Percentiles rank a stretch among this genome's conserved stretches.
Conservation (phyloP, 2,888 invertebrate species). For the Ennomos erosarius region DNA sequence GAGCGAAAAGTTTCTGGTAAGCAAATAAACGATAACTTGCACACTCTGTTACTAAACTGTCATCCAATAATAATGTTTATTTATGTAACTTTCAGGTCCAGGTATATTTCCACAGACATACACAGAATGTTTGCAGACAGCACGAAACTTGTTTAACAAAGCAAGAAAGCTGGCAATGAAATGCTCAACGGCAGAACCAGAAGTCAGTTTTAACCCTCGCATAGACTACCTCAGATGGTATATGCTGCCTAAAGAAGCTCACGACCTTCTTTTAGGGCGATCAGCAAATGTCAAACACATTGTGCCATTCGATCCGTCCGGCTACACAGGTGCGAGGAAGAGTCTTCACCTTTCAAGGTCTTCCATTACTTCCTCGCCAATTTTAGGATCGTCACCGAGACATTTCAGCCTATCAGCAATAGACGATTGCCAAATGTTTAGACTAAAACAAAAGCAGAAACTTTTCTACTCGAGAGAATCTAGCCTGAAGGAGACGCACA, state of each 20-base stretch:
- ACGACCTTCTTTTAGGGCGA: constrained; percentile 89
- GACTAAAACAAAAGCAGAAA: constrained; percentile 77
- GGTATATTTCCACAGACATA: constrained; percentile 90
- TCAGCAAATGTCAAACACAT: constrained; percentile 91
- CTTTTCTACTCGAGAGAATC: constrained; percentile 70
- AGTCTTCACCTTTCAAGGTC: constrained; percentile 70
- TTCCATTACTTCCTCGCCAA: constrained; percentile 75
- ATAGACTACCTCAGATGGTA: constrained; percentile 93
- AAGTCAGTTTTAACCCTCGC: constrained; percentile 88
- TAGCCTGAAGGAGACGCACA: constrained; percentile 76
- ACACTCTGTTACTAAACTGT: no score
- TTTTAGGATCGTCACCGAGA: constrained; percentile 84
- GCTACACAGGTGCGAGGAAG: constrained; percentile 82
- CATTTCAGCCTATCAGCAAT: constrained; percentile 89
- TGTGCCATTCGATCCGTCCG: constrained; percentile 90
- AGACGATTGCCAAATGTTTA: constrained; percentile 82
- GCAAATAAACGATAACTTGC: constrained; percentile 11
- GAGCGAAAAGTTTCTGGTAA: constrained; percentile 88
- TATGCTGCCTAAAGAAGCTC: constrained; percentile 94
- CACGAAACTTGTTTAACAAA: constrained; percentile 90
- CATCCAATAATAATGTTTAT: not conserved
- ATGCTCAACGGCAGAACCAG: constrained; percentile 90
- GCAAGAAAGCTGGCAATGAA: constrained; percentile 91
- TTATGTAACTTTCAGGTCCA: constrained; percentile 76
- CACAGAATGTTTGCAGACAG: constrained; percentile 91